These are phyloP conservation scores for Notospermus geniculatus DNA, from an alignment of 1,140 invertebrate species.

Conservation along the genomic window DNA sequence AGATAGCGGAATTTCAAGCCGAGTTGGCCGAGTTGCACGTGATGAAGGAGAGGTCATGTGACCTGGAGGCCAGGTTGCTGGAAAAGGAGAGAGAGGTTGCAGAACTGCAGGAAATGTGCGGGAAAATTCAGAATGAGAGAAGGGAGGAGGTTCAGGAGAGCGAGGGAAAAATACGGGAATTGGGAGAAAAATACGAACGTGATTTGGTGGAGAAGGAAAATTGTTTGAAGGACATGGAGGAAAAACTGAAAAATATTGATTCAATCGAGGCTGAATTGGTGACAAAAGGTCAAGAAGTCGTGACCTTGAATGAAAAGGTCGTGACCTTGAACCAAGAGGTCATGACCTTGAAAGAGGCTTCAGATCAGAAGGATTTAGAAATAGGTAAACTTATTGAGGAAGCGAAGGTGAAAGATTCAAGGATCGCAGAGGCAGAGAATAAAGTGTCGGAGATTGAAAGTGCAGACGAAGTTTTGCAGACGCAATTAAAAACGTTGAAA, in stretches of 20 bases:
- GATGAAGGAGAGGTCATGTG: not conserved
- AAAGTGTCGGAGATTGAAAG: constrained; percentile 21
- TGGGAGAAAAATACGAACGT: constrained; percentile 37
- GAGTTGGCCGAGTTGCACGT: no score
- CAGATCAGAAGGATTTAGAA: not conserved
- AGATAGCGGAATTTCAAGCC: no score
- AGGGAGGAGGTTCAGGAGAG: constrained; percentile 11
- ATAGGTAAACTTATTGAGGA: not conserved
- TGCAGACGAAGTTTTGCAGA: constrained; percentile 44
- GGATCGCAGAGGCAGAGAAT: constrained; percentile 34
- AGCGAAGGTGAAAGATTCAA: constrained; percentile 26
- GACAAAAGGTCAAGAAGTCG: no score
- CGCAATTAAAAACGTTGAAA: constrained; percentile 35
- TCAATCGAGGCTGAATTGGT: constrained; percentile 2
- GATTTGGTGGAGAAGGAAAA: constrained; percentile 38
- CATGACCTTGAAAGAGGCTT: constrained; percentile 11
- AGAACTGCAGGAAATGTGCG: not conserved
- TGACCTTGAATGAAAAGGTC: no score
- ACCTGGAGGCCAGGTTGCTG: constrained; percentile 15
- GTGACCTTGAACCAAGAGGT: constrained; percentile 18
- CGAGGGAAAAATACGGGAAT: constrained; percentile 20
- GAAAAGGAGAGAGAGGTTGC: constrained; percentile 11
- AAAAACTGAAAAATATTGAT: constrained; percentile 11
- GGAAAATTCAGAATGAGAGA: constrained; percentile 13
- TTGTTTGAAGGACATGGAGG: constrained; percentile 15